These are phyloP conservation scores for Thaumatotibia leucotreta DNA, from an alignment of 1,140 invertebrate genomes.

Conservation along the genomic window DNA sequence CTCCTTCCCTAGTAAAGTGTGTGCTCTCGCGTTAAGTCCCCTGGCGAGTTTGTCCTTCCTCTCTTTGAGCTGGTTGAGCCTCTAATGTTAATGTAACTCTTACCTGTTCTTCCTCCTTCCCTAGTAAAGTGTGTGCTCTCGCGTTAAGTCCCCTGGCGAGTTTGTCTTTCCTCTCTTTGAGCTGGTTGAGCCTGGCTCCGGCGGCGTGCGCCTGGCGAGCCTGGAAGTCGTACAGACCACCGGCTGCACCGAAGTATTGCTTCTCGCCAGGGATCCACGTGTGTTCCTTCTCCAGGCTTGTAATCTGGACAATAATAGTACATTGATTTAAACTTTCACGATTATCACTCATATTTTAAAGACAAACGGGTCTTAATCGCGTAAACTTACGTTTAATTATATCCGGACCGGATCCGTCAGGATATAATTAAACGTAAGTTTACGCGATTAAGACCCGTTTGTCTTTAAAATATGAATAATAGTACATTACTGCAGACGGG, in stretches of 20 bases:
- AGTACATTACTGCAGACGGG: too few species aligned
- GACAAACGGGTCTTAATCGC: too few species aligned
- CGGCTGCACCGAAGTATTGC: slow-evolving; percentile 86
- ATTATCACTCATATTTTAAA: too few species aligned
- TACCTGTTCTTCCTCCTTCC: slow-evolving; percentile 90
- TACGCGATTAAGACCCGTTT: too few species aligned
- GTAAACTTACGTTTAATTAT: too few species aligned
- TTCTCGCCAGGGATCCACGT: slow-evolving; percentile 89
- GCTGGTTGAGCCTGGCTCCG: slow-evolving; percentile 77
- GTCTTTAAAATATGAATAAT: too few species aligned
- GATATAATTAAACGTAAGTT: too few species aligned
- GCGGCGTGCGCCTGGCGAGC: slow-evolving; percentile 79
- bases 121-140: slow-evolving; percentile 86
- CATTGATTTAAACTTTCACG: too few species aligned
- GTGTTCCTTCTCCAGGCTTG: slow-evolving; percentile 59
- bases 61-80: too few species aligned
- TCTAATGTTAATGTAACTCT: slow-evolving; percentile 77
- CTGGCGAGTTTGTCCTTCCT: too few species aligned
- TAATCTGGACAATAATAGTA: slow-evolving; percentile 44
- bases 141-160: slow-evolving; percentile 80
- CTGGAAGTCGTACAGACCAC: slow-evolving; percentile 78
- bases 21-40: slow-evolving; percentile 89
- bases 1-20: slow-evolving; percentile 90
- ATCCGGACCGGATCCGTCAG: too few species aligned
- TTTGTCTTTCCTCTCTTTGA: slow-evolving; percentile 83